Base-by-base conservation (phyloP, 2,888 invertebrate genomes). In the Synanthedon andrenaeformis region DNA sequence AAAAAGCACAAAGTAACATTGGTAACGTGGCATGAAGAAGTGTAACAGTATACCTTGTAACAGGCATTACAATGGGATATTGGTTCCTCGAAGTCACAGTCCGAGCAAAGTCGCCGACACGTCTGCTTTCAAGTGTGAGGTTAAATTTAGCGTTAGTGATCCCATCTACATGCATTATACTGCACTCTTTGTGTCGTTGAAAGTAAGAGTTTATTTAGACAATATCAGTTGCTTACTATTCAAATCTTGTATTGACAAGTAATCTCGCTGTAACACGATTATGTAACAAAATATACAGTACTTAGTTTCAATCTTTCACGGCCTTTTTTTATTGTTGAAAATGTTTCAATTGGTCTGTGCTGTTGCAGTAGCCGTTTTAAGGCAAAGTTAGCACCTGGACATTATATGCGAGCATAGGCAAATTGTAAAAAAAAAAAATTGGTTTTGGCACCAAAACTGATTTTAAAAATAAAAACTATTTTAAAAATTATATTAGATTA, bases 131-230 rank as follows among this genome's bases (percentile, higher is more conserved):
- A 64, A 62, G 70, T 67, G 70, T 64, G 64, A 63, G 62, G 83
- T 84, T 85, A 82, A 85, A 86, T 87, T 86, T 84, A 85, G 84
- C 83, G 84, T 81, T 75, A 82, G 77, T 82, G 76, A 86, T 86
- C 78, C 70, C 73, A 81, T 83, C 70, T 74, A 64, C 63, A 69
- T 72, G 66, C 62, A 64, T 67, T 64, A 60, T 63, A 55, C 49
- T 42, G 53, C 41, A 41, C 49, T 45, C 49, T 14, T 45, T 45
- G n/a, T 45, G 14, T 45, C 35, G 14, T 3, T 41, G 70, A 79
- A 77, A 82, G 76, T 78, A 73, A 79, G 70, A 79, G 66, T 17
- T 49, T 23, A 17, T 49, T n/a, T 45, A 45, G 45, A 45, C n/a
- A 45, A 45, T 45, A 45, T 14, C 45, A 45, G 14, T 13, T 45